phyloP scores from a whole-genome alignment of 92 coral and sea anemone species.

The Zoanthus gigantus region DNA sequence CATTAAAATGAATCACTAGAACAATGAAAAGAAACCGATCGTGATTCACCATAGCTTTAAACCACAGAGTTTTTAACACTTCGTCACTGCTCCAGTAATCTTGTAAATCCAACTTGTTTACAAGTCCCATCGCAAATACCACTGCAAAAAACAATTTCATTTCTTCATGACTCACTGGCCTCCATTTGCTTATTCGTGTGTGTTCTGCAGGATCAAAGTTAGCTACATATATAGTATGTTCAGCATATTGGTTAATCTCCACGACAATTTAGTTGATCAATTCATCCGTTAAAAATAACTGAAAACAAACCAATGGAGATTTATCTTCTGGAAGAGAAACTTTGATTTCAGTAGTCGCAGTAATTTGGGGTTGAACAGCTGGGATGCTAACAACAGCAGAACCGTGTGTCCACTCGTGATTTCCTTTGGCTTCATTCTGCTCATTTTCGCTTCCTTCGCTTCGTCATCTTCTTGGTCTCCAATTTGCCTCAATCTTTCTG shows the following conservation, averaged over 20 bases:
- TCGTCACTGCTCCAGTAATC: not conserved
- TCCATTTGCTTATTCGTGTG: not conserved
- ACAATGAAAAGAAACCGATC: slow-evolving; percentile 22
- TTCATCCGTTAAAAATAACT: slow-evolving; percentile 12
- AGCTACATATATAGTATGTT: not conserved
- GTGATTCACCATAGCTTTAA: not conserved
- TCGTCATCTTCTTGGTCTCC: no score
- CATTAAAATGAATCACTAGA: not conserved
- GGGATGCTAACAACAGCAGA: not conserved
- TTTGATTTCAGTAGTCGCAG: not conserved
- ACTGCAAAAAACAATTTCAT: slow-evolving; percentile 31
- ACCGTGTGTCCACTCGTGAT: slow-evolving; percentile 3
- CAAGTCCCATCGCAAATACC: slow-evolving; percentile 43
- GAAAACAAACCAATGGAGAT: not conserved
- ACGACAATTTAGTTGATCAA: slow-evolving; percentile 16
- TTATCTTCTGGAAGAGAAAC: not conserved
- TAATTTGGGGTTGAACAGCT: slow-evolving; percentile 21
- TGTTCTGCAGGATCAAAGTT: no score
- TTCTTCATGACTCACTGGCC: not conserved
- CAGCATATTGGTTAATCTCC: slow-evolving; percentile 16
- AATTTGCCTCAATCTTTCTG: not conserved
- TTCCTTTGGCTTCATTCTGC: not conserved
- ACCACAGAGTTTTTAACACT: slow-evolving; percentile 11
- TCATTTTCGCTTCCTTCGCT: no score
- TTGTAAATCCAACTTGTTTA: slow-evolving; percentile 3